Conservation (phyloP, 2,113 vertebrate genomes). For the Notarius lentiginosus region DNA sequence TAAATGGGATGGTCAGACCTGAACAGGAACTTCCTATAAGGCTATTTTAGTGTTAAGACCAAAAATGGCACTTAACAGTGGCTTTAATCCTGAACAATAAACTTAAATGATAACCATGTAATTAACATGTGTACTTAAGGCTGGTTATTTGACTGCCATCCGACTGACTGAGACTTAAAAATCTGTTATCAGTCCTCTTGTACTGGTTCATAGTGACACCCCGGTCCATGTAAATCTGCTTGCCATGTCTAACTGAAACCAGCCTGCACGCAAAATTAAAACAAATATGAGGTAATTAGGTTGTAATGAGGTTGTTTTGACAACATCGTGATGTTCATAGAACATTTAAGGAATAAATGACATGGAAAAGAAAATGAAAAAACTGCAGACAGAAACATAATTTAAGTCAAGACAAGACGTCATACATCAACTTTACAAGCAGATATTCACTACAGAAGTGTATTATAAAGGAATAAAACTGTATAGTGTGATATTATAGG, state of each 20-base stretch:
- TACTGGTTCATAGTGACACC: not conserved
- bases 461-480: not conserved
- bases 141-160: not conserved
- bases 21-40: not conserved
- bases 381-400: not conserved
- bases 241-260: not conserved
- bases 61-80: not conserved
- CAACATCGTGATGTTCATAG: not conserved
- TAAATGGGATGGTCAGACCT: not conserved
- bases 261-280: not conserved
- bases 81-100: not conserved
- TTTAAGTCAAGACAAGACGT: not conserved
- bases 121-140: not conserved
- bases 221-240: not conserved
- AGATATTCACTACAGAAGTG: not conserved
- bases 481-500: not conserved
- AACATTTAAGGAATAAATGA: not conserved
- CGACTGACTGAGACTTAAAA: not conserved
- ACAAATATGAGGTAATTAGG: not conserved
- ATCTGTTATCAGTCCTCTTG: not conserved
- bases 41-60: not conserved
- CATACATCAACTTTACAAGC: not conserved
- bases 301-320: not conserved
- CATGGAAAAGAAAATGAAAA: not conserved
- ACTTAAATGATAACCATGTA: not conserved